phyloP scores from a whole-genome alignment of 2,113 vertebrate species.

The Hirundichthys speculiger region DNA sequence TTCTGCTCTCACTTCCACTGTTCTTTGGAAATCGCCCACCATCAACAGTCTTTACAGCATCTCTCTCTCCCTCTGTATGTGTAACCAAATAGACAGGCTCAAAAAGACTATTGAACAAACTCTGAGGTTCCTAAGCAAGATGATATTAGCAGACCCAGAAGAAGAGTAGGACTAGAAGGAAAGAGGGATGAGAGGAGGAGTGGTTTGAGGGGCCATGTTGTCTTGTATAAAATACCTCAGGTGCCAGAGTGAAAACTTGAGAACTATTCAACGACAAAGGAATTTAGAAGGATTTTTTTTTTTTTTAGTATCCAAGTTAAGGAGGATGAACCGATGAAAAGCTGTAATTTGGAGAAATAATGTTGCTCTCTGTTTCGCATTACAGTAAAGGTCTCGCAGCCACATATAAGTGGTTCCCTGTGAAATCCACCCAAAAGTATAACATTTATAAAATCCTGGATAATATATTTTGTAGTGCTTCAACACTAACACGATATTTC shows the following conservation, averaged over 20 bases:
- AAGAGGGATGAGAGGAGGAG: constrained; percentile 21
- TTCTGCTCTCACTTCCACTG: constrained; percentile 50
- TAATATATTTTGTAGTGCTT: too few relatives aligned
- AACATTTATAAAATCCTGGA: too few relatives aligned
- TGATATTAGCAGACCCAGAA: constrained; percentile 6
- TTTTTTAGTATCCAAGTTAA: background rate
- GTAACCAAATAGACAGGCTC: constrained; percentile 56
- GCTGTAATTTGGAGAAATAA: background rate
- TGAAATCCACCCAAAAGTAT: too few relatives aligned
- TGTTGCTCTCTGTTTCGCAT: too few relatives aligned
- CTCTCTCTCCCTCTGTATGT: constrained; percentile 38
- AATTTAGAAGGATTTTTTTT: too few relatives aligned
- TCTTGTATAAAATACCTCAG: constrained; percentile 54
- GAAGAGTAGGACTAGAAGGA: constrained; percentile 19
- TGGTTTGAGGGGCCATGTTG: constrained; percentile 40
- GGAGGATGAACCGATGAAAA: background rate
- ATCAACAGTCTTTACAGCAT: constrained; percentile 48
- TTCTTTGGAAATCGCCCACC: constrained; percentile 60
- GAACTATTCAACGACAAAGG: constrained; percentile 14
- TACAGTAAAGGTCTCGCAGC: too few relatives aligned
- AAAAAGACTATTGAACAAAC: constrained; percentile 64
- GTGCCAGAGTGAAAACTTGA: constrained; percentile 43
- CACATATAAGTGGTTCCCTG: too few relatives aligned
- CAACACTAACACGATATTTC: too few relatives aligned
- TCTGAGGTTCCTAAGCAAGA: constrained; percentile 32